These are phyloP conservation scores for Haliaeetus leucogaster DNA, from an alignment of 2,113 vertebrate genomes.

Conservation along the genomic window DNA sequence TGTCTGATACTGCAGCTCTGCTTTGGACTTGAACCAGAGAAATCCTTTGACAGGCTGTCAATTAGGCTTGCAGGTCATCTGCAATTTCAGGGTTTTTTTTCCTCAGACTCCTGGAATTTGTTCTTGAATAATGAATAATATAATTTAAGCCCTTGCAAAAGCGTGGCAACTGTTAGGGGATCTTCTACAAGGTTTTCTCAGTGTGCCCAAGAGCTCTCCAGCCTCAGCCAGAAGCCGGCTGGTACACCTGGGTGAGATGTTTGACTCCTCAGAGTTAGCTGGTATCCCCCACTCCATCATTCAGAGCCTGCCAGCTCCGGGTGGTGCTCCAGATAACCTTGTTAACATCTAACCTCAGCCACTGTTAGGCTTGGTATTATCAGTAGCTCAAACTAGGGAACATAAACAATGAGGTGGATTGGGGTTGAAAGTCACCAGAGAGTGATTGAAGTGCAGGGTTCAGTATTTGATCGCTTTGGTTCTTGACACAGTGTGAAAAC, in stretches of 20 bases:
- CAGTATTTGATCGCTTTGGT: background rate
- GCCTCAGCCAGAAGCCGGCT: background rate
- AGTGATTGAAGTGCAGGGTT: background rate
- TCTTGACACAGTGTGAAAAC: background rate
- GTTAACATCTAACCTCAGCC: background rate
- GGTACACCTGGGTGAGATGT: fast-evolving
- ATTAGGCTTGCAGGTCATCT: background rate
- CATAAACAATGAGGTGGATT: background rate
- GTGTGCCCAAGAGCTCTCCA: background rate
- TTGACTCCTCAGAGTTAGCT: background rate
- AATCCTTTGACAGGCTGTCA: background rate
- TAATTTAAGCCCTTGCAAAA: background rate
- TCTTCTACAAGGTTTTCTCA: background rate
- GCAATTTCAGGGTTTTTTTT: background rate
- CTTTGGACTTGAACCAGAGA: background rate
- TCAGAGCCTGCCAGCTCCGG: background rate
- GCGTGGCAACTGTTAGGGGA: background rate
- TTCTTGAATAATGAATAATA: background rate
- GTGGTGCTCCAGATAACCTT: background rate
- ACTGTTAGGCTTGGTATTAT: background rate
- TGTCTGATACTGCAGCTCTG: background rate
- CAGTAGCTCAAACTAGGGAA: background rate
- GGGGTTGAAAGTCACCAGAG: background rate
- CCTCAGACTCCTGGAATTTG: background rate
- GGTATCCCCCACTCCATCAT: background rate